Conservation (phyloP, 64 coral and sea anemone genomes). For the Orbicella faveolata region DNA sequence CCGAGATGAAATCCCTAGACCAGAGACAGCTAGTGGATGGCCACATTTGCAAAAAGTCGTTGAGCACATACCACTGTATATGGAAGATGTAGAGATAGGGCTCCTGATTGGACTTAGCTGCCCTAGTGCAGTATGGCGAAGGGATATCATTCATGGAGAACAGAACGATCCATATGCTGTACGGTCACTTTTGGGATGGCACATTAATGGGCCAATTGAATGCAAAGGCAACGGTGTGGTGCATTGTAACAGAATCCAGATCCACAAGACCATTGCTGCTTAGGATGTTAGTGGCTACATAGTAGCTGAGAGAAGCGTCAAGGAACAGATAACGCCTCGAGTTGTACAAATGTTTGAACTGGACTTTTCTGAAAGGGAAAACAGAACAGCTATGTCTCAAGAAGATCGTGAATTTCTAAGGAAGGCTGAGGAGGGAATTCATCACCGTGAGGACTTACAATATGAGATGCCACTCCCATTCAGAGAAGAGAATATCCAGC, state of each 20-base stretch:
- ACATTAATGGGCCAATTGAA: constrained; percentile 9
- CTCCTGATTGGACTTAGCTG: constrained; percentile 44
- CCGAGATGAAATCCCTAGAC: constrained; percentile 24
- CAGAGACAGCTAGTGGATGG: background rate
- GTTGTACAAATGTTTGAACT: constrained; percentile 41
- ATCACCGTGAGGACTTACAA: too few species aligned
- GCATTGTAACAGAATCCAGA: background rate
- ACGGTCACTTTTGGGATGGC: constrained; percentile 23
- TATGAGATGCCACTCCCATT: too few species aligned
- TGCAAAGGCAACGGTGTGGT: background rate
- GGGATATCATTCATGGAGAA: constrained; percentile 2
- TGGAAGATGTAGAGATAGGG: constrained; percentile 36
- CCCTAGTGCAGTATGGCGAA: constrained; percentile 32
- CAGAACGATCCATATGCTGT: constrained; percentile 18
- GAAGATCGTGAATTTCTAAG: constrained; percentile 19
- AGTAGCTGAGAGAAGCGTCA: background rate
- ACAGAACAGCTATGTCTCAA: background rate
- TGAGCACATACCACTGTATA: constrained; percentile 20
- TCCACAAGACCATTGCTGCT: background rate
- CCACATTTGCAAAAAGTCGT: constrained; percentile 4
- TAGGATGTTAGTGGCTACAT: background rate
- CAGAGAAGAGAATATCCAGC: too few species aligned
- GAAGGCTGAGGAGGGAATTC: constrained; percentile 11
- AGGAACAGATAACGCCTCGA: background rate
- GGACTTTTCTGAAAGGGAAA: constrained; percentile 37